phyloP scores from a whole-genome alignment of 2,888 invertebrate genomes.

The Leucophenga montana region DNA sequence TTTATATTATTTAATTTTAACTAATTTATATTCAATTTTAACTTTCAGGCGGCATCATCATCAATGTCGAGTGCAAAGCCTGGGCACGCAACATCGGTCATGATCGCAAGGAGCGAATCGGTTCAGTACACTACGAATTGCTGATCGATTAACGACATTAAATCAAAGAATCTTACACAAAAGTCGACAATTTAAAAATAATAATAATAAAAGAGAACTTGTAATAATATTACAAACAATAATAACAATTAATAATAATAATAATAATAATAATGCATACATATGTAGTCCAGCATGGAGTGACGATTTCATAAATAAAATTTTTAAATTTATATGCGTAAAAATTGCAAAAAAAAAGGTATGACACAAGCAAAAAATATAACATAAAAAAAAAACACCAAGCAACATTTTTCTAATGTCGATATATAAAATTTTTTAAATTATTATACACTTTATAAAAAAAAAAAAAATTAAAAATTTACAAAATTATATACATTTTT shows the following conservation, averaged over 20 bases:
- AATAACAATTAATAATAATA: not conserved
- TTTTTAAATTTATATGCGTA: not conserved
- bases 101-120: conserved; percentile 80
- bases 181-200: conserved; percentile 20
- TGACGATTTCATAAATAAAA: conserved; percentile 18
- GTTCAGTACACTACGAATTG: conserved; percentile 83
- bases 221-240: not conserved
- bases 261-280: conserved; percentile 19
- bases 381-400: conserved; percentile 16
- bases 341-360: not conserved
- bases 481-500: conserved; percentile 19
- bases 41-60: conserved; percentile 75
- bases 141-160: conserved; percentile 75
- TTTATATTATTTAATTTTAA: not conserved
- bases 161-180: conserved; percentile 20
- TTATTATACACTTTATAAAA: conserved; percentile 17
- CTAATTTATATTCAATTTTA: not conserved
- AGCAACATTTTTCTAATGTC: conserved; percentile 25
- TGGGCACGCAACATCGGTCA: conserved; percentile 82
- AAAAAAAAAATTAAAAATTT: conserved; percentile 22
- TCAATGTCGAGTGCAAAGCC: conserved; percentile 82
- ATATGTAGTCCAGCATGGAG: conserved; percentile 26
- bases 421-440: conserved; percentile 28
- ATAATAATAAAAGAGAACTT: not conserved
- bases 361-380: not conserved